A percentile compares a stretch with the other conserved stretches of the same genome.
Evolutionary conservation across 1,140 invertebrate genomes (phyloP).

Genomic region (Aphaenogaster floridana): DNA sequence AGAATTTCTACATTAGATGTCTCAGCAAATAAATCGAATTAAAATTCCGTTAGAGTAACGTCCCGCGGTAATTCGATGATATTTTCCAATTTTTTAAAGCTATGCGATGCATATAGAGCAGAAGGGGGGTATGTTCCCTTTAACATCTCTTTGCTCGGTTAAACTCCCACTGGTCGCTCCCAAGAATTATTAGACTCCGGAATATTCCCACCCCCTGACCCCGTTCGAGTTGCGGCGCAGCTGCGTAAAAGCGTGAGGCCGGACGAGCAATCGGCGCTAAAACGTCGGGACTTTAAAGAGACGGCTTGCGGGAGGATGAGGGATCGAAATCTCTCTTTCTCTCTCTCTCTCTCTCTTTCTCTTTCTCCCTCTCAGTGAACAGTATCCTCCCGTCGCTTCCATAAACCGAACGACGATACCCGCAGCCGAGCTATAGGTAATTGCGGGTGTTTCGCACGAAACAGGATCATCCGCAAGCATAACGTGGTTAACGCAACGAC

Average conservation of each 20-base stretch:
- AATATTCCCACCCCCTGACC: constrained; percentile 45
- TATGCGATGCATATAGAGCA: neutral
- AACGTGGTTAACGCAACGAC: constrained; percentile 42
- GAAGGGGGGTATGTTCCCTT: neutral
- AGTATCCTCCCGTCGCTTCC: constrained; percentile 6
- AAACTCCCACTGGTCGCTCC: neutral
- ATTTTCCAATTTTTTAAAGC: constrained; percentile 2
- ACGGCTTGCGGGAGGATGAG: neutral
- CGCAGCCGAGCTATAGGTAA: constrained; percentile 29
- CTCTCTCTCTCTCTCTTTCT: neutral
- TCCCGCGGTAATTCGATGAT: neutral
- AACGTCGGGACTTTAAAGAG: constrained; percentile 19
- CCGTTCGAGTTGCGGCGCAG: constrained; percentile 42
- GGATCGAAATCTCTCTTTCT: neutral
- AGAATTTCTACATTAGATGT: constrained; percentile 20
- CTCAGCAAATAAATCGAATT: constrained; percentile 17
- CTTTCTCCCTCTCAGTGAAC: neutral
- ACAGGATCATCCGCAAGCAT: constrained; percentile 30
- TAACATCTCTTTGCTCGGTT: constrained; percentile 23
- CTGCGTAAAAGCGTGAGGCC: constrained; percentile 43
- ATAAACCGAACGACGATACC: constrained; percentile 9
- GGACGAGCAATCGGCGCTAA: constrained; percentile 47
- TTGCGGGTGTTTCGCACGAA: constrained; percentile 40
- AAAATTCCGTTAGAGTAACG: constrained; percentile 9
- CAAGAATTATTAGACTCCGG: constrained; percentile 38